phyloP scores from a whole-genome alignment of 2,888 invertebrate genomes.

The Poecilus cupreus region DNA sequence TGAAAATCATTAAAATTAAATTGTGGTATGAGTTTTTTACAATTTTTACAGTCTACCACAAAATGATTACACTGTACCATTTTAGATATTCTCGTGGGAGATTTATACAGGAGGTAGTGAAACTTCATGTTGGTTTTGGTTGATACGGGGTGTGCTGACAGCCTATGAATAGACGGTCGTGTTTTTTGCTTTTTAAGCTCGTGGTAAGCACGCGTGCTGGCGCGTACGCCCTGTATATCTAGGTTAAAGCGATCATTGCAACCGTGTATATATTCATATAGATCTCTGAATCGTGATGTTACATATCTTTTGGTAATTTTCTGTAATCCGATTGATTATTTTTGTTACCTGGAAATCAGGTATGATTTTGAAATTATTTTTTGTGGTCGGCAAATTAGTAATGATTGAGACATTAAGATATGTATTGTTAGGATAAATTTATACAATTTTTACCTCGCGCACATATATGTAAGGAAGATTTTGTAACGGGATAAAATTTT shows the following conservation, averaged over 20 bases:
- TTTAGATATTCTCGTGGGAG: background rate
- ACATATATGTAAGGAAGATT: too few species aligned
- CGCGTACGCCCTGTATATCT: conserved; percentile 35
- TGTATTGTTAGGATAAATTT: too few species aligned
- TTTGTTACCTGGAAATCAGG: conserved; percentile 5
- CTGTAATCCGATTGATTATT: background rate
- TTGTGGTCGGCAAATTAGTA: background rate
- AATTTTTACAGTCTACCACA: conserved; percentile 16
- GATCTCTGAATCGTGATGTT: background rate
- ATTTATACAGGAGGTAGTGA: background rate
- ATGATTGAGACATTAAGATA: background rate
- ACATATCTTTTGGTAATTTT: conserved; percentile 14
- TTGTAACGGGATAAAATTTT: too few species aligned
- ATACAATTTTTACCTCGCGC: too few species aligned
- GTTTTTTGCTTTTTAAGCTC: conserved; percentile 22
- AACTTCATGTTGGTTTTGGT: background rate
- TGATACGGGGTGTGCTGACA: conserved; percentile 31
- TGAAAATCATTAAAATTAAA: background rate
- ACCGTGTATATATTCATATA: background rate
- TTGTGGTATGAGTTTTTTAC: conserved; percentile 11
- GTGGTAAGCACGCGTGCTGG: conserved; percentile 17
- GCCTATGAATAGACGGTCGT: conserved; percentile 40
- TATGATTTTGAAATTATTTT: background rate
- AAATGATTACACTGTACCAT: background rate
- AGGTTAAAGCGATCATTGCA: background rate